These are phyloP conservation scores for Brachionus plicatilis DNA, from an alignment of 1,140 invertebrate species.

Conservation along the genomic window DNA sequence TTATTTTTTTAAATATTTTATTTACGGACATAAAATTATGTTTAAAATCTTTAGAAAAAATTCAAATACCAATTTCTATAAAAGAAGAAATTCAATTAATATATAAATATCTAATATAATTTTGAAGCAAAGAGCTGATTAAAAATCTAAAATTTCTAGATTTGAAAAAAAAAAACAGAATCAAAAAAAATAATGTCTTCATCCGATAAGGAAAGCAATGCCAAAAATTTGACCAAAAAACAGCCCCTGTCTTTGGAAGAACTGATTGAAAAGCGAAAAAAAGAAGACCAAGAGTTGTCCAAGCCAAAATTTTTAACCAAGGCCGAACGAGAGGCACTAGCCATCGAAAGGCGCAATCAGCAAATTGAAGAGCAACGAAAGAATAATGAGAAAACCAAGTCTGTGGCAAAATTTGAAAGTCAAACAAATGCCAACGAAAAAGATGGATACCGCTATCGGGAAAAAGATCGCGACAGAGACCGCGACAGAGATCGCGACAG, in stretches of 20 bases:
- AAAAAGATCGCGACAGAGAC: not conserved
- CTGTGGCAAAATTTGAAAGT: constrained; percentile 61
- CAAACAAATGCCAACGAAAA: constrained; percentile 49
- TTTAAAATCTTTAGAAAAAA: too few relatives aligned
- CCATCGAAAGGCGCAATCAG: constrained; percentile 77
- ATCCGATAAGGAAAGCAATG: too few relatives aligned
- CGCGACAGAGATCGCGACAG: constrained; percentile 44
- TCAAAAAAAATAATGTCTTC: too few relatives aligned
- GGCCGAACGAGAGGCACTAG: constrained; percentile 82
- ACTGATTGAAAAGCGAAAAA: constrained; percentile 87
- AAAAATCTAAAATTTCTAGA: too few relatives aligned
- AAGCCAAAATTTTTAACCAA: constrained; percentile 91
- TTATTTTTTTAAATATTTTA: too few relatives aligned
- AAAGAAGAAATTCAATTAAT: too few relatives aligned
- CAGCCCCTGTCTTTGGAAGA: constrained; percentile 87
- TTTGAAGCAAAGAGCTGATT: too few relatives aligned
- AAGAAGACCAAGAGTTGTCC: constrained; percentile 76
- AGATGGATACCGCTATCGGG: constrained; percentile 49
- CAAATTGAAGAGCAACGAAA: constrained; percentile 67
- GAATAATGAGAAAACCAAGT: constrained; percentile 67
- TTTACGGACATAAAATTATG: too few relatives aligned
- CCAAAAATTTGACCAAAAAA: not conserved
- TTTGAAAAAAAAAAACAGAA: too few relatives aligned
- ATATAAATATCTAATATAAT: too few relatives aligned
- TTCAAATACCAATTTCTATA: too few relatives aligned